Evolutionary conservation across 2,113 vertebrate genomes (phyloP).

Genomic region (Halichoerus grypus): DNA sequence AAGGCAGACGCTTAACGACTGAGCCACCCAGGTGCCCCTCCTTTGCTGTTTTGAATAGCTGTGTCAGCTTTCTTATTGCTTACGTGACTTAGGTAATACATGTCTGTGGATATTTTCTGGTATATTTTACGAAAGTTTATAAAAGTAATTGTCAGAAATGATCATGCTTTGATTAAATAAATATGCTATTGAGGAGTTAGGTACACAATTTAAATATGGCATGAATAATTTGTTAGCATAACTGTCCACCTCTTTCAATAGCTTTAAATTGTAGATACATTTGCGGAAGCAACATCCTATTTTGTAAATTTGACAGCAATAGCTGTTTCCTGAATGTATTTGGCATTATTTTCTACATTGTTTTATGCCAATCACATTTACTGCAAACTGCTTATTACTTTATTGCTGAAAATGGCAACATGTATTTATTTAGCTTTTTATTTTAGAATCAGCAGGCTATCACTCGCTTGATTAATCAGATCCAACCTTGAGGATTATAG

Average conservation of each 20-base stretch:
- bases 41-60: constrained; percentile 66
- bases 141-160: constrained; percentile 86
- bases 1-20: no score
- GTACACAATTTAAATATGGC: constrained; percentile 82
- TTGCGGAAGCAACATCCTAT: constrained; percentile 74
- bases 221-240: constrained; percentile 83
- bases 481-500: constrained; percentile 84
- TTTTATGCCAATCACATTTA: constrained; percentile 86
- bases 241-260: constrained; percentile 74
- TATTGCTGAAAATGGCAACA: constrained; percentile 84
- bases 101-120: constrained; percentile 77
- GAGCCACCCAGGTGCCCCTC: no score
- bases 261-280: constrained; percentile 77
- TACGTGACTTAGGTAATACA: constrained; percentile 74
- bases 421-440: constrained; percentile 87
- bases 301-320: constrained; percentile 82
- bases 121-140: constrained; percentile 79
- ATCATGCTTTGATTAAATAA: constrained; percentile 86
- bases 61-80: constrained; percentile 73
- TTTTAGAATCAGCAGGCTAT: constrained; percentile 87
- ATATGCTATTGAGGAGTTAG: constrained; percentile 68
- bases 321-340: constrained; percentile 73
- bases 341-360: constrained; percentile 82
- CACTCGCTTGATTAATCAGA: constrained; percentile 86
- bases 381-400: constrained; percentile 85